Evolutionary conservation across 1,140 invertebrate species (phyloP), one percentile per base, ranked within the genome.

Genomic region (Hylaeus anthracinus): DNA sequence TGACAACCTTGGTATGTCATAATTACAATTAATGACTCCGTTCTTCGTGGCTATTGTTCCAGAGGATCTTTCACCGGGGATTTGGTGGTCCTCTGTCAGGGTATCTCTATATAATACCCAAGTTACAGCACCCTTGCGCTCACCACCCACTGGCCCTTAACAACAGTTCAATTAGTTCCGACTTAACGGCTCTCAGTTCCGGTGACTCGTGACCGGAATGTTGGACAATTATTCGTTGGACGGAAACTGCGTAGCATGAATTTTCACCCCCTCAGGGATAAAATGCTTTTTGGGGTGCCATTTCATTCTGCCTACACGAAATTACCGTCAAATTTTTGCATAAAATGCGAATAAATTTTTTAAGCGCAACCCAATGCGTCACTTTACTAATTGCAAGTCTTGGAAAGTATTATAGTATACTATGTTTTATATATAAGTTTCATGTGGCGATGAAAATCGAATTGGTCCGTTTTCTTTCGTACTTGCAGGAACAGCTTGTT

Each of bases 131-230:
- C 81, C 74, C 71, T 76, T 76, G 74, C 71, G 64, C 56, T 86
- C 85, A 60, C 77, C 78, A 83, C 71, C 67, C 39, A 72, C 71
- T 55, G 63, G 64, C 86, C 72, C 80, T 84, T 81, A 81, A 81
- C 83, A 85, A 83, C 78, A 81, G 81, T 88, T 87, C 83, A 88
- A 88, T 88, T 88, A 88, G 81, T 88, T 86, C 72, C 77, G 79
- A 81, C 86, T 86, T 90, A 89, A 88, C 87, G 85, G 88, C 85
- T 90, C 67, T 81, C 72, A 90, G 88, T 90, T 90, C 78, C 85
- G 73, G 73, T 75, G 86, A 87, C 86, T 90, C 88, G 88, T 90
- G 88, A 89, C 83, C 73, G 73, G 88, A 89, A 90, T 88, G 74
- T 83, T 71, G 66, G 85, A 89, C 82, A 86, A 87, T 88, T 88